phyloP scores from a whole-genome alignment of 2,888 invertebrate species.

The Pocota personata region DNA sequence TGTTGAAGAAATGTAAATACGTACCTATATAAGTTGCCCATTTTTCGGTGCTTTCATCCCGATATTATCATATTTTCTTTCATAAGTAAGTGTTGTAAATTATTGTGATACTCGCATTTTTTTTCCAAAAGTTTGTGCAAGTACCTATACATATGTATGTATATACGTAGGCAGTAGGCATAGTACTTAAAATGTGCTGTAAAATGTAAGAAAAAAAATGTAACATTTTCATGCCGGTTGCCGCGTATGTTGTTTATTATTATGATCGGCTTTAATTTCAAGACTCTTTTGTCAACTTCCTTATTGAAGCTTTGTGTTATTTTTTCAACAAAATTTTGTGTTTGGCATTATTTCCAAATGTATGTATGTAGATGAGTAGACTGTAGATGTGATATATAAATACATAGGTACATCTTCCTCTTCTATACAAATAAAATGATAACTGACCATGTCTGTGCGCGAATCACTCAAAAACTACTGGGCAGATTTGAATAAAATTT shows the following conservation, averaged over 20 bases:
- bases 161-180: background rate
- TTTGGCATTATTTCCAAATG: too few relatives aligned
- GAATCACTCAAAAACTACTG: too few relatives aligned
- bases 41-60: background rate
- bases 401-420: too few relatives aligned
- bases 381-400: too few relatives aligned
- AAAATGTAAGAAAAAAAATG: background rate
- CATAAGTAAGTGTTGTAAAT: slow-evolving; percentile 11
- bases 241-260: background rate
- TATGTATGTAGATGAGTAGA: too few relatives aligned
- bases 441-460: too few relatives aligned
- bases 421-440: too few relatives aligned
- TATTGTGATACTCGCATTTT: background rate
- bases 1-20: slow-evolving; percentile 18
- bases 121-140: background rate
- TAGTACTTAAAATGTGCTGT: too few relatives aligned
- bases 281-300: background rate
- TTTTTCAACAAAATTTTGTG: background rate
- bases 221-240: background rate
- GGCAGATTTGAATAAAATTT: too few relatives aligned
- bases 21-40: background rate
- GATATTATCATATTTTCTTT: slow-evolving; percentile 1
- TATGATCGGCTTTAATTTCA: background rate
- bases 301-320: background rate
- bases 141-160: background rate